A percentile compares a stretch with the other conserved stretches of the same genome.
Evolutionary conservation across 37 sponge, comb jelly and placozoan species (phyloP).

Genomic region (Agelas oroides): DNA sequence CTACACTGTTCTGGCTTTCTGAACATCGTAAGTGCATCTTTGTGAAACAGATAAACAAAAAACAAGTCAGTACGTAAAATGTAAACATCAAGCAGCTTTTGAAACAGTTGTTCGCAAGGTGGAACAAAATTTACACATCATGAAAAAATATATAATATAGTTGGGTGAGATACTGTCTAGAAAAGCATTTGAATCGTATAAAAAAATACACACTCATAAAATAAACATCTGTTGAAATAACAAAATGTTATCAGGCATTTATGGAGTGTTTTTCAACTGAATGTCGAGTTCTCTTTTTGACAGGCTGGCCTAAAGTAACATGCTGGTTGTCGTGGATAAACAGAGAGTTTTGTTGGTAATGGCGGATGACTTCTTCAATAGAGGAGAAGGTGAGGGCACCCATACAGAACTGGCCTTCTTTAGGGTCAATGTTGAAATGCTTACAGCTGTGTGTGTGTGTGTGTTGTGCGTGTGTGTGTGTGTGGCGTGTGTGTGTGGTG

Average conservation of each 20-base stretch:
- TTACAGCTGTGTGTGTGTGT: constrained; percentile 39
- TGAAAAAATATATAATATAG: neutral
- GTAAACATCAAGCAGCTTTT: no score
- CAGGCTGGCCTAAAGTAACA: constrained; percentile 63
- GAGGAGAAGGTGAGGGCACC: constrained; percentile 59
- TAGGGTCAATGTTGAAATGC: constrained; percentile 90
- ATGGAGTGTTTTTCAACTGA: neutral
- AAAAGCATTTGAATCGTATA: neutral
- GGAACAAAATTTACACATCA: no score
- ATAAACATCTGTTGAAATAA: neutral
- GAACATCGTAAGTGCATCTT: no score
- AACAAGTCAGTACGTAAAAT: no score
- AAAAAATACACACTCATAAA: neutral
- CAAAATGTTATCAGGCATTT: no score
- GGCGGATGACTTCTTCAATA: constrained; percentile 59
- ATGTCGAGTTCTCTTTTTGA: constrained; percentile 28
- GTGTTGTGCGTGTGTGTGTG: neutral
- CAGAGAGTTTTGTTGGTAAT: constrained; percentile 81
- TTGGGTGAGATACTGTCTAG: neutral
- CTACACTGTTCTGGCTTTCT: no score
- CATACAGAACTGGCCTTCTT: constrained; percentile 59
- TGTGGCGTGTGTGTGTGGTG: neutral
- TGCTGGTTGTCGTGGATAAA: constrained; percentile 71
- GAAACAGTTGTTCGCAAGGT: no score
- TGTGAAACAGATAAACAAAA: no score